Evolutionary conservation across 2,888 invertebrate genomes (phyloP), one percentile per base, ranked within the genome.

Genomic region (Leucoma salicis): DNA sequence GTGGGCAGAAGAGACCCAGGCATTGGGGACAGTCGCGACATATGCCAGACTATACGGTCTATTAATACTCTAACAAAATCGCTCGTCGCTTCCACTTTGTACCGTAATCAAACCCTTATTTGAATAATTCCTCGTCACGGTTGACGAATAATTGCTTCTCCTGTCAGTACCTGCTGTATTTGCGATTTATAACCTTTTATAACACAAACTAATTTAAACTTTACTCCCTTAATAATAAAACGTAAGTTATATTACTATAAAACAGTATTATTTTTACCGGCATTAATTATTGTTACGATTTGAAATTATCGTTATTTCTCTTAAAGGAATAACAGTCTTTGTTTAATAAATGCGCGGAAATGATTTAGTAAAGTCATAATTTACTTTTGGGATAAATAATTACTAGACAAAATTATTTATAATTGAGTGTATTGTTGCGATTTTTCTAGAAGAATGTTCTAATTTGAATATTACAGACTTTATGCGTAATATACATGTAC

Each of bases 61-160:
- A n/a, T n/a, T 21, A 21, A 8, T 3, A 8, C 8, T 21, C 8
- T 21, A 5, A 13, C 3, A 2, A 5, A n/a, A 18, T 6, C 48
- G 44, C 48, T 47, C 2, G 7, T 31, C 32, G 34, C 34, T 2
- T 2, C 29, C 29, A 1, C 31, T 50, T 13, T 33, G 35, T 0
- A 39, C 63, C 63, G 52, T 42, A 31, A 39, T 21, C 18, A 7
- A 38, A 39, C 28, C 39, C 43, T 60, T 59, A 72, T 74, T 77
- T 77, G 62, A 73, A 78, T 78, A 73, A 75, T 71, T 69, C 62
- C 60, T 68, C 62, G 61, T 69, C 66, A 74, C 62, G 68, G 68
- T 70, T 57, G 51, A 63, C 69, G 54, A 49, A 68, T 72, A 71
- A 78, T 74, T 74, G 70, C 59, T 49, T 43, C 37, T 47, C 14